phyloP scores from a whole-genome alignment of 2,797 vertebrate genomes.

The Dicrostonyx torquatus region DNA sequence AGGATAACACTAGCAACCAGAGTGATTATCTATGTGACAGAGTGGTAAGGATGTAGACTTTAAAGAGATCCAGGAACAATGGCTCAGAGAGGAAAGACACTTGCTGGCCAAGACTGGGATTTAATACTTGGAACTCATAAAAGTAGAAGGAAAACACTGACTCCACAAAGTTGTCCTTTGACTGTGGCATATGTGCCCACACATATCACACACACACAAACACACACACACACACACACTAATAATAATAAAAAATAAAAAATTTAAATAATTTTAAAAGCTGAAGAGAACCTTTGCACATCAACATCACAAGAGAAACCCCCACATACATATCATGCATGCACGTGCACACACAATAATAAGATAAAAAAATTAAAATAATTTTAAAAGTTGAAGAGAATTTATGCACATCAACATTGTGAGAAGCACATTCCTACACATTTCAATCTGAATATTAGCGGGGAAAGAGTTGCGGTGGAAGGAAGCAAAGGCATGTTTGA shows the following conservation, averaged over 20 bases:
- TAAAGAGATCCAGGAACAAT: not conserved
- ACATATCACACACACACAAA: not conserved
- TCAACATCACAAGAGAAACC: no score
- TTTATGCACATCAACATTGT: not conserved
- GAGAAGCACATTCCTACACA: not conserved
- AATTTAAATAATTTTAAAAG: not conserved
- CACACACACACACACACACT: not conserved
- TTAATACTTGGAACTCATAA: no score
- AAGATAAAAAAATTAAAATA: not conserved
- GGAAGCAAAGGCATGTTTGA: not conserved
- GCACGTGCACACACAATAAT: not conserved
- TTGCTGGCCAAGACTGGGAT: not conserved
- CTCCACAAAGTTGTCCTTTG: not conserved
- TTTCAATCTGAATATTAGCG: not conserved
- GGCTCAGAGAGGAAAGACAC: not conserved
- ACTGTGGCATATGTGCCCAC: not conserved
- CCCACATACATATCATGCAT: not conserved
- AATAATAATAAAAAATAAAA: not conserved
- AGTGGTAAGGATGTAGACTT: not conserved
- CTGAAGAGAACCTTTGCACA: not conserved
- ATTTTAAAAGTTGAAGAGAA: not conserved
- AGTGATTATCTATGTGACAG: constrained; percentile 1
- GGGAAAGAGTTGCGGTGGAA: not conserved
- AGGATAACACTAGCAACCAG: not conserved
- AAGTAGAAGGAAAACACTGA: not conserved